A percentile compares a stretch with the other conserved stretches of the same genome.
These are phyloP conservation scores for Drosophila setifemur DNA, from an alignment of 1,140 invertebrate genomes.

Conservation along the genomic window DNA sequence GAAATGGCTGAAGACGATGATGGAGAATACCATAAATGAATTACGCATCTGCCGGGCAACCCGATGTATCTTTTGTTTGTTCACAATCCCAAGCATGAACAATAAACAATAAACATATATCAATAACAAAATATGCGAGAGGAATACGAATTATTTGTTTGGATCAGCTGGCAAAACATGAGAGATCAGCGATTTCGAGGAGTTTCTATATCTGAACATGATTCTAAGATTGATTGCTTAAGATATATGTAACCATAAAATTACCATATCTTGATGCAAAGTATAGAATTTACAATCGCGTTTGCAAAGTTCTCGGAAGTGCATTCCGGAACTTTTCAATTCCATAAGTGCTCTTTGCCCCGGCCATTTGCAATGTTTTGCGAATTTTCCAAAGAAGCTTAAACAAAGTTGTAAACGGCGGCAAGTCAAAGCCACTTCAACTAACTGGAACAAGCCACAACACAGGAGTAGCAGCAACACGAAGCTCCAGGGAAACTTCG, in stretches of 20 bases:
- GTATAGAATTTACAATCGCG: too few relatives aligned
- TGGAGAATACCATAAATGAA: conserved; percentile 24
- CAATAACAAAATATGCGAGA: too few relatives aligned
- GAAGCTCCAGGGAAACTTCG: conserved; percentile 24
- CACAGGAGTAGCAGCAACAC: conserved; percentile 23
- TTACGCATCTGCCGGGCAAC: conserved; percentile 14
- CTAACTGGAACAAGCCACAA: conserved; percentile 35
- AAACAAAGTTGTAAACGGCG: conserved; percentile 50
- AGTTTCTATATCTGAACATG: too few relatives aligned
- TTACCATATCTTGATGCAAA: too few relatives aligned
- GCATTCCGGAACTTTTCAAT: conserved; percentile 31
- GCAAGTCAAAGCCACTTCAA: conserved; percentile 40
- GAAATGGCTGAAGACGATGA: conserved; percentile 27
- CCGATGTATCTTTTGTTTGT: not conserved
- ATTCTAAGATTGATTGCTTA: too few relatives aligned
- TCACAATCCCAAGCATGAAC: conserved; percentile 6
- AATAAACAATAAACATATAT: too few relatives aligned
- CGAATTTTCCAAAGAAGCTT: conserved; percentile 35
- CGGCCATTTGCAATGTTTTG: conserved; percentile 22
- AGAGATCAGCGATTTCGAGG: conserved; percentile 2
- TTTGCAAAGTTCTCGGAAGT: conserved; percentile 16
- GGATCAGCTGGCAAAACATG: conserved; percentile 11
- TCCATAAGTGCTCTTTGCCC: conserved; percentile 24
- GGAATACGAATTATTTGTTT: not conserved
- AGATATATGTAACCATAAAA: too few relatives aligned